These are phyloP conservation scores for Brenthis ino DNA, from an alignment of 2,888 invertebrate species.

Conservation along the genomic window DNA sequence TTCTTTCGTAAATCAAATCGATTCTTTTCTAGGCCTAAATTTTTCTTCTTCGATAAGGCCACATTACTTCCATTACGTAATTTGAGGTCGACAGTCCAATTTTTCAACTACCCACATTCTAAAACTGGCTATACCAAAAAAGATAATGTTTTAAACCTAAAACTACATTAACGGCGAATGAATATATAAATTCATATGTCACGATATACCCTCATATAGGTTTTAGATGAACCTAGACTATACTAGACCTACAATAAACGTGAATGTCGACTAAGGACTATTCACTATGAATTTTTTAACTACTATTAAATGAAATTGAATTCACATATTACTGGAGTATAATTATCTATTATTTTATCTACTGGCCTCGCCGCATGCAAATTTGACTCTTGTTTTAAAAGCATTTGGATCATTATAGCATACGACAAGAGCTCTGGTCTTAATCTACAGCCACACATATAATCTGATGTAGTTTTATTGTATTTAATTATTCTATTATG, in stretches of 20 bases:
- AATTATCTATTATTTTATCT: conserved; percentile 8
- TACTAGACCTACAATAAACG: conserved; percentile 42
- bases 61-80: conserved; percentile 9
- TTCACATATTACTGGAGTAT: conserved; percentile 34
- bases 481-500: conserved; percentile 13
- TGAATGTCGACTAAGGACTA: conserved; percentile 42
- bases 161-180: conserved; percentile 27
- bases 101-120: background rate
- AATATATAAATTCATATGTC: conserved; percentile 23
- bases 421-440: conserved; percentile 19
- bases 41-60: conserved; percentile 6
- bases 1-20: background rate
- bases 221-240: conserved; percentile 40
- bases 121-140: conserved; percentile 19
- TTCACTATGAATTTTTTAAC: conserved; percentile 42
- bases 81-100: background rate
- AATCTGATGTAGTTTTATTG: conserved; percentile 5
- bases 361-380: conserved; percentile 28
- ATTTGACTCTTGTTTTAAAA: conserved; percentile 38
- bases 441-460: conserved; percentile 22
- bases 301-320: conserved; percentile 44
- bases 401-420: conserved; percentile 38
- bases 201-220: conserved; percentile 22
- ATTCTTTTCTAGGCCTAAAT: background rate
- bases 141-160: conserved; percentile 26